These are phyloP conservation scores for Anguilla rostrata DNA, from an alignment of 2,113 vertebrate species.

Conservation along the genomic window DNA sequence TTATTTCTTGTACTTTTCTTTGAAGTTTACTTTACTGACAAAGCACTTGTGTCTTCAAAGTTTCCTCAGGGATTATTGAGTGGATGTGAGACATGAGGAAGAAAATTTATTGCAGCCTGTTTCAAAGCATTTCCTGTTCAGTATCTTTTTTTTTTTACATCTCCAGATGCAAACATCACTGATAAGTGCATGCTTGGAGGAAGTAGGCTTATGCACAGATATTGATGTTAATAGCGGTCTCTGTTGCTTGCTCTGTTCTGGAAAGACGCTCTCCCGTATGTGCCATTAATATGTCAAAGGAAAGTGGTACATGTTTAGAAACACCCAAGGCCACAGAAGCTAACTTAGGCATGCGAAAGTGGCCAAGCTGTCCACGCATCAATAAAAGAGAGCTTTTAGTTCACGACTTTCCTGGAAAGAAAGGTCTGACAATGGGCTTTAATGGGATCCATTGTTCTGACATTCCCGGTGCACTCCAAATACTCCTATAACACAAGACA, in stretches of 20 bases:
- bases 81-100: conserved; percentile 9
- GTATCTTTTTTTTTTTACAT: conserved; percentile 18
- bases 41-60: background rate
- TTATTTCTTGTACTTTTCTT: background rate
- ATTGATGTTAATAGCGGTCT: conserved; percentile 5
- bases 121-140: conserved; percentile 12
- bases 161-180: conserved; percentile 25
- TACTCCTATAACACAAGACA: background rate
- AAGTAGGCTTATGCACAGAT: conserved; percentile 18
- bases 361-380: conserved; percentile 1
- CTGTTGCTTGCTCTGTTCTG: conserved; percentile 14
- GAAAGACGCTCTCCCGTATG: conserved; percentile 32
- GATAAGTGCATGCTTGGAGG: conserved; percentile 20
- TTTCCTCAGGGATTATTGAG: background rate
- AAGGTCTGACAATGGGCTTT: background rate
- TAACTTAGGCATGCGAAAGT: background rate
- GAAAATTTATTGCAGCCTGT: conserved; percentile 7
- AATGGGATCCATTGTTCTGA: conserved; percentile 18
- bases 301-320: background rate
- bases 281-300: conserved; percentile 21
- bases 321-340: background rate
- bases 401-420: conserved; percentile 21
- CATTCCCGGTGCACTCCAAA: background rate
- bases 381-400: conserved; percentile 36
- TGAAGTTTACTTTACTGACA: background rate